These are phyloP conservation scores for Botia kubotai DNA, from an alignment of 2,797 vertebrate species.

Conservation along the genomic window DNA sequence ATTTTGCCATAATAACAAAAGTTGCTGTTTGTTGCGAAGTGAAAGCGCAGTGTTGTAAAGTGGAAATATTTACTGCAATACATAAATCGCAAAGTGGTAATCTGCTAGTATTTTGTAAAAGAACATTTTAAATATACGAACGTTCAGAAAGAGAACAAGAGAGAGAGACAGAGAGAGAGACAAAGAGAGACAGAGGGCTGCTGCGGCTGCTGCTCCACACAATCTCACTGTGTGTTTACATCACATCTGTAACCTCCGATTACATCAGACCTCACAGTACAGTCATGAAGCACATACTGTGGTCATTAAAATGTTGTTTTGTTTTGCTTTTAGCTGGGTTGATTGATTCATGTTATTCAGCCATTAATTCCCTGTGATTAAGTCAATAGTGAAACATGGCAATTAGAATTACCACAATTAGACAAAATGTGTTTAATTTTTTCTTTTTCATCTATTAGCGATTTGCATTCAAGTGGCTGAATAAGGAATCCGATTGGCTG, in stretches of 20 bases:
- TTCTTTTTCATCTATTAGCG: slow-evolving; percentile 1
- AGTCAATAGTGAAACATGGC: slow-evolving; percentile 2
- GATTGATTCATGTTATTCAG: slow-evolving; percentile 9
- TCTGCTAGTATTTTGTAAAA: background rate
- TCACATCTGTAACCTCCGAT: slow-evolving; percentile 23
- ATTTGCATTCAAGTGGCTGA: background rate
- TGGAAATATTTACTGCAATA: background rate
- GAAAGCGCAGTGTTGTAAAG: background rate
- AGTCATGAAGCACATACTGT: background rate
- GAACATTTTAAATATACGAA: background rate
- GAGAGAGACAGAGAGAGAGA: background rate
- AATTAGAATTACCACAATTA: background rate
- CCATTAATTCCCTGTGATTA: slow-evolving; percentile 2
- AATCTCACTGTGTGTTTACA: slow-evolving; percentile 28
- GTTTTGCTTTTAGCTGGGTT: background rate
- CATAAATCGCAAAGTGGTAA: background rate
- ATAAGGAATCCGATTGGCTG: background rate
- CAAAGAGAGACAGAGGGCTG: background rate
- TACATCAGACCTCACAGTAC: background rate
- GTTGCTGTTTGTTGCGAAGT: slow-evolving; percentile 14
- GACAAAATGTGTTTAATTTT: slow-evolving; percentile 5
- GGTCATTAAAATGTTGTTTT: background rate
- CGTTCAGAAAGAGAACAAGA: background rate
- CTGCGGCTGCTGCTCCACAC: slow-evolving; percentile 3
- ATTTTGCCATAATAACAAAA: background rate